A percentile compares a stretch with the other conserved stretches of the same genome.
phyloP scores from a whole-genome alignment of 2,797 vertebrate genomes.

The Epinephelus awoara region DNA sequence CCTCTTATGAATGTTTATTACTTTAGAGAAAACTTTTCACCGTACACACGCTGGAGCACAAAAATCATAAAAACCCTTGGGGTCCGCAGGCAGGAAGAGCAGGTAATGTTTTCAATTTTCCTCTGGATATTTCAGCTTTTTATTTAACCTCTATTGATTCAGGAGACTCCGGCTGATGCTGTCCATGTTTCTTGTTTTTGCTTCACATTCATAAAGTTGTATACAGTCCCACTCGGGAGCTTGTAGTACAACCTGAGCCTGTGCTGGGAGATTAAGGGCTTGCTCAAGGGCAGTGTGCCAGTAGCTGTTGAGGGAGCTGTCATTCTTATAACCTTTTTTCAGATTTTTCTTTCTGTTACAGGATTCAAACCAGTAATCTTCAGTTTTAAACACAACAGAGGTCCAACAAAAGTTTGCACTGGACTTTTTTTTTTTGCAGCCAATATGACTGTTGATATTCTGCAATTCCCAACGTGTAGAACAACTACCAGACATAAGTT shows the following conservation, averaged over 20 bases:
- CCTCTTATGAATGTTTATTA: slow-evolving; percentile 28
- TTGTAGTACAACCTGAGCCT: background rate
- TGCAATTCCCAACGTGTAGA: no score
- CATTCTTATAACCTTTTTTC: background rate
- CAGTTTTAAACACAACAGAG: no score
- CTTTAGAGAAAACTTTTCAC: slow-evolving; percentile 30
- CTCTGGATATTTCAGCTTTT: background rate
- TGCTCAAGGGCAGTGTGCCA: slow-evolving; percentile 18
- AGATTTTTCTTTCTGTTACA: background rate
- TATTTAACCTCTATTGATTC: slow-evolving; percentile 22
- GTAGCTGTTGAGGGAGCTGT: background rate
- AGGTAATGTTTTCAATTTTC: background rate
- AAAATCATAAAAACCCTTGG: background rate
- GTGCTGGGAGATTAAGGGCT: background rate
- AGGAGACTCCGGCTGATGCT: background rate
- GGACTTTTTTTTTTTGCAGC: no score
- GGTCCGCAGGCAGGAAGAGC: background rate
- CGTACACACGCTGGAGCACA: background rate
- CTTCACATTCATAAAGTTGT: slow-evolving; percentile 2
- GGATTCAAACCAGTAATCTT: background rate
- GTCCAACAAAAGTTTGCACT: no score
- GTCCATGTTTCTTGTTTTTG: slow-evolving; percentile 10
- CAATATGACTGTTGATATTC: no score
- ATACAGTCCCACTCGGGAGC: background rate
- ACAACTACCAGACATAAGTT: no score